These are phyloP conservation scores for Chrysomallon squamiferum DNA, from an alignment of 1,140 invertebrate species.

Conservation along the genomic window DNA sequence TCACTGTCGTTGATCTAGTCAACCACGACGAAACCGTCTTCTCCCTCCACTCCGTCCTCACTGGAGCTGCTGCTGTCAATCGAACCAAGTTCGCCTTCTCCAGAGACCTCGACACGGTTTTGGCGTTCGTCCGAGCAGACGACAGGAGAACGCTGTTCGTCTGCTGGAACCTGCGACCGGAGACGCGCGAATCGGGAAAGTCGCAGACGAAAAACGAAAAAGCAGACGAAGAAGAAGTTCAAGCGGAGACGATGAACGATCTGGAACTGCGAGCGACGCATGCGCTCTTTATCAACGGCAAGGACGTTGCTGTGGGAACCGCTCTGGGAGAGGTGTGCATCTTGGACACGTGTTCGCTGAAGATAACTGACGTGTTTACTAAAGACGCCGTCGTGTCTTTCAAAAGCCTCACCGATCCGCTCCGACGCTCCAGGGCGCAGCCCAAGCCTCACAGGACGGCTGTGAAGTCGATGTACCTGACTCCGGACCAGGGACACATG, in stretches of 20 bases:
- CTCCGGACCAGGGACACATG: constrained; percentile 5
- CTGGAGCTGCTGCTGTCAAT: background rate
- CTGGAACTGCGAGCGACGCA: background rate
- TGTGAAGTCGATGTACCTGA: constrained; percentile 1
- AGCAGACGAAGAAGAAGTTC: too few relatives aligned
- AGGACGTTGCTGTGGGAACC: background rate
- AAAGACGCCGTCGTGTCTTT: constrained; percentile 5
- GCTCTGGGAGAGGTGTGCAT: background rate
- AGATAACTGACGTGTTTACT: background rate
- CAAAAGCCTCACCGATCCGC: background rate
- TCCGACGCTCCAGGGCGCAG: background rate
- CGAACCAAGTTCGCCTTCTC: background rate
- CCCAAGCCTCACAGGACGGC: constrained; percentile 1
- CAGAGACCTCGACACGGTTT: background rate
- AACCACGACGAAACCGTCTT: background rate
- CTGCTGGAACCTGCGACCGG: background rate
- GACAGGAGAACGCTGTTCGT: constrained; percentile 1
- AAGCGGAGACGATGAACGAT: background rate
- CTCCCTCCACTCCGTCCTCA: background rate
- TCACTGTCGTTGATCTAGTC: background rate
- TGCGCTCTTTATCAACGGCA: background rate
- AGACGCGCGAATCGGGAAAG: too few relatives aligned
- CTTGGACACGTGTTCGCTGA: background rate
- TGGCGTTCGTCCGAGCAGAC: background rate
- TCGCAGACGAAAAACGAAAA: too few relatives aligned